phyloP scores from a whole-genome alignment of 1,140 invertebrate genomes.

The Drosophila biarmipes region DNA sequence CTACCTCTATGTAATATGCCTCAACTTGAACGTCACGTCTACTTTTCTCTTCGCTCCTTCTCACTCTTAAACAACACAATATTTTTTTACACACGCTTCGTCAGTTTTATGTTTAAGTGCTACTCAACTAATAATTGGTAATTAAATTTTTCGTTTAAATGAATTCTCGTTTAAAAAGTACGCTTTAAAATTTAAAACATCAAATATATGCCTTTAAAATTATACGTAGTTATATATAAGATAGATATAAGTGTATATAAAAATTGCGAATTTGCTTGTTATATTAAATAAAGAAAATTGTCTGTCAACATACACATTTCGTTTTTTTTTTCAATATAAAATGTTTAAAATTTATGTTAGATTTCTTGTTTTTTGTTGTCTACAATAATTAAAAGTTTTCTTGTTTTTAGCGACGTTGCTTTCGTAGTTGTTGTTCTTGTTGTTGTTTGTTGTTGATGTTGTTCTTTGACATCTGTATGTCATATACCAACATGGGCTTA shows the following conservation, averaged over 20 bases:
- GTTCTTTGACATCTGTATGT: conserved; percentile 26
- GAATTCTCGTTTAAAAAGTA: conserved; percentile 68
- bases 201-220: conserved; percentile 73
- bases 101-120: conserved; percentile 83
- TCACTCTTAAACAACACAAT: conserved; percentile 74
- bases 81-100: conserved; percentile 79
- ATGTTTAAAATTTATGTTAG: conserved; percentile 62
- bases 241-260: conserved; percentile 64
- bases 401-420: conserved; percentile 83
- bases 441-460: conserved; percentile 52
- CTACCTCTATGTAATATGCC: conserved; percentile 16
- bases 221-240: conserved; percentile 67
- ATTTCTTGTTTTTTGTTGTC: conserved; percentile 43
- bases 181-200: conserved; percentile 76
- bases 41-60: conserved; percentile 23
- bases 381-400: conserved; percentile 74
- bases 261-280: conserved; percentile 50
- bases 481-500: conserved; percentile 10
- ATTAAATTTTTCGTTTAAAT: conserved; percentile 63
- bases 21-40: conserved; percentile 55
- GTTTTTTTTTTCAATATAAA: conserved; percentile 64
- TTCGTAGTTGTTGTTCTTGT: conserved; percentile 53
- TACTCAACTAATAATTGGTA: conserved; percentile 74
- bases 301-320: conserved; percentile 54
- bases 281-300: conserved; percentile 54